Conservation (phyloP, 2,888 invertebrate species). For the Hypomecis atomaria region DNA sequence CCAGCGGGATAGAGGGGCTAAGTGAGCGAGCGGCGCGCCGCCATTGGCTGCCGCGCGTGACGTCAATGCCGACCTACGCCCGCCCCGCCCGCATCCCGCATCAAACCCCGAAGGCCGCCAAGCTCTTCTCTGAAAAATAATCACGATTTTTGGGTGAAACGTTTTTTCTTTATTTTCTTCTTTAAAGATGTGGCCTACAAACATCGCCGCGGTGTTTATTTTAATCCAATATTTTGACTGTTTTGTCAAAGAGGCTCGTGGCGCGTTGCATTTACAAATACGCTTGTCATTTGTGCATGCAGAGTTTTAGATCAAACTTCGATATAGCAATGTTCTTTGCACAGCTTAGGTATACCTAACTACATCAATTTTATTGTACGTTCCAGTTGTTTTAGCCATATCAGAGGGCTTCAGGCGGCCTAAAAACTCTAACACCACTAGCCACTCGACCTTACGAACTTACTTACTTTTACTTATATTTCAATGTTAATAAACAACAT, state of each 20-base stretch:
- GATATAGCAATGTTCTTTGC: too few species aligned
- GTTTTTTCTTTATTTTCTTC: conserved; percentile 54
- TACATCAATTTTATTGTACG: too few species aligned
- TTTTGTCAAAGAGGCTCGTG: neutral
- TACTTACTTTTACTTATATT: too few species aligned
- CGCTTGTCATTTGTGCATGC: too few species aligned
- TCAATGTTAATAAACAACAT: too few species aligned
- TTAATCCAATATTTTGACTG: neutral
- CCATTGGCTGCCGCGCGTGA: conserved; percentile 76
- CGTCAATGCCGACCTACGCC: conserved; percentile 82
- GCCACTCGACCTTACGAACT: too few species aligned
- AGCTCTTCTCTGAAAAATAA: conserved; percentile 77
- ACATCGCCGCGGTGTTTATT: conserved; percentile 48
- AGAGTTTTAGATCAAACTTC: too few species aligned
- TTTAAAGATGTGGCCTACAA: conserved; percentile 46
- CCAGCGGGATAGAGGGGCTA: conserved; percentile 65
- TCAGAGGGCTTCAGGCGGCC: too few species aligned
- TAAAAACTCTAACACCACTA: too few species aligned
- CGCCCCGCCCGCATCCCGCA: conserved; percentile 58
- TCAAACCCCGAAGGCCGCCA: conserved; percentile 71
- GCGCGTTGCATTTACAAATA: too few species aligned
- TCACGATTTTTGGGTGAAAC: conserved; percentile 74
- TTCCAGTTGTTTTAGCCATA: too few species aligned
- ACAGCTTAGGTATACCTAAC: too few species aligned
- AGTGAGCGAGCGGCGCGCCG: conserved; percentile 64